Base-by-base conservation (phyloP, 35 echinoderm and acorn worm species). In the Holothuria glaberrima region DNA sequence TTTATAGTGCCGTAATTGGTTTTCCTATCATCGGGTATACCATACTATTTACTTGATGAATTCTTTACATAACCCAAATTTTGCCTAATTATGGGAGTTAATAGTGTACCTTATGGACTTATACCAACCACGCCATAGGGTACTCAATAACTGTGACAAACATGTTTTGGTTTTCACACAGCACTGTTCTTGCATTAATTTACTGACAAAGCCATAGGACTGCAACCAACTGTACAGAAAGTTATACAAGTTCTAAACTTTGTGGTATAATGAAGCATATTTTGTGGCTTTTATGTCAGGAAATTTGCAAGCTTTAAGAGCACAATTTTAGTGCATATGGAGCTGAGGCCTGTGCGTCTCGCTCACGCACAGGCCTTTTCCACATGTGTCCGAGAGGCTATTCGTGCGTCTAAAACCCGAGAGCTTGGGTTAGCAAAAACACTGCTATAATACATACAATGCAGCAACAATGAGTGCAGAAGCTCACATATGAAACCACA, bases 151-250 rank as follows among this genome's bases (percentile, higher is more conserved):
- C 30, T 20, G 64, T 24, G 64, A 6, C 64, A n/a, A n/a, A 65
- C 20, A 68, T 26, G 64, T 68, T 68, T 68, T 68, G 64, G 64
- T 68, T 68, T 68, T 68, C 64, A 32, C 64, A 68, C 12, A 68
- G n/a, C 5, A 68, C 64, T 68, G 22, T 68, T 68, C n/a, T 1
- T 68, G 22, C 64, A 68, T 68, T 68, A 20, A 68, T 68, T 68
- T 20, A 68, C 64, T 26, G 12, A 68, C 30, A 32, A 68, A 68
- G 64, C n/a, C 64, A 1, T 20, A 26, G n/a, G 64, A 68, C 12
- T 12, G 64, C n/a, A 68, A 68, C 12, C 64, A 68, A 19, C 64
- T 68, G 5, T 68, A 68, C n/a, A 68, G 16, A 64, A 64, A 22
- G n/a, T 68, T 68, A 22, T 20, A 68, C 64, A 68, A 68, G 64